Conservation (phyloP, 2,888 invertebrate genomes). For the Odontocolon sp. region DNA sequence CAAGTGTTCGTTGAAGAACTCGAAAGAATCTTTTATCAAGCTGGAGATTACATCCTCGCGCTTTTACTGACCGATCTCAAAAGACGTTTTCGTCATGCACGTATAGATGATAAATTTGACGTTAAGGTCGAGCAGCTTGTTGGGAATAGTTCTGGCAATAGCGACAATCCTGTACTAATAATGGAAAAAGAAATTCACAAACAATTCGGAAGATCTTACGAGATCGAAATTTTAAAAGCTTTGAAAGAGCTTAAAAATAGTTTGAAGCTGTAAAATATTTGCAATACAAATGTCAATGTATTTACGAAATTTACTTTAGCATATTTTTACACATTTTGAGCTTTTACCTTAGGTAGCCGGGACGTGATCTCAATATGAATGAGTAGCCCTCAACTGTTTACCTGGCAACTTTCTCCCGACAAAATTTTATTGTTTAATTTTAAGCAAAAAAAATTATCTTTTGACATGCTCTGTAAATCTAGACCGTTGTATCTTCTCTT, state of each 20-base stretch:
- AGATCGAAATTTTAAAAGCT: conserved; percentile 29
- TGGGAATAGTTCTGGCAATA: neutral
- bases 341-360: too few relatives aligned
- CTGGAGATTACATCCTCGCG: conserved; percentile 50
- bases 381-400: too few relatives aligned
- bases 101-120: conserved; percentile 43
- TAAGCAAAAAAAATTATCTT: too few relatives aligned
- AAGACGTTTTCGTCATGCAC: conserved; percentile 5
- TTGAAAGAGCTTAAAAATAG: conserved; percentile 35
- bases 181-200: conserved; percentile 38
- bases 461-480: too few relatives aligned
- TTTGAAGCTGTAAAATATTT: neutral
- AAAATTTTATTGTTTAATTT: too few relatives aligned
- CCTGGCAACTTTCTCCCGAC: too few relatives aligned
- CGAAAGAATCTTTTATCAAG: neutral
- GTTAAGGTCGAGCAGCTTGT: conserved; percentile 32
- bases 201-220: conserved; percentile 50
- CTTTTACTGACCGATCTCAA: conserved; percentile 42
- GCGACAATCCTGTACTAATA: neutral
- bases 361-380: too few relatives aligned
- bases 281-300: neutral
- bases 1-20: neutral
- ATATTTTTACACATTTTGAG: neutral
- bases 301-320: neutral
- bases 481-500: too few relatives aligned